Conservation (phyloP, 1,140 invertebrate genomes). For the Pseudomyrmex flavicornis region DNA sequence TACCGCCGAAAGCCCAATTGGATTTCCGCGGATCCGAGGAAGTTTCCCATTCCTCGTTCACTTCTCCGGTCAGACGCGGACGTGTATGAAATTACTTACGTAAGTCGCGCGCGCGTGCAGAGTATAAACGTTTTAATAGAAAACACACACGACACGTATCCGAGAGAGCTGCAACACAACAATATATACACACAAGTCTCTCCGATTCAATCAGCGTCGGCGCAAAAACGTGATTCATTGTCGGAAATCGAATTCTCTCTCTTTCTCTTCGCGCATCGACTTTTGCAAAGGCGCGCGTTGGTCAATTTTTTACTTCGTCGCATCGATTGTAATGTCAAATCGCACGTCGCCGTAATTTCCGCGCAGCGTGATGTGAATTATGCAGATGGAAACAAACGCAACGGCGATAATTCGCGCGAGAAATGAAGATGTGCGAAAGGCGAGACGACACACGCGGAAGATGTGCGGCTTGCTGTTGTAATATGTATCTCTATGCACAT, state of each 20-base stretch:
- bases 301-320: not conserved
- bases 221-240: slow-evolving; percentile 23
- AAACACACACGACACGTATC: not conserved
- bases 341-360: slow-evolving; percentile 37
- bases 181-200: not conserved
- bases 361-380: slow-evolving; percentile 44
- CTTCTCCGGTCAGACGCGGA: not conserved
- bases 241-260: not conserved
- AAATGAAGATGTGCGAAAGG: slow-evolving; percentile 32
- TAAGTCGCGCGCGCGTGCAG: not conserved
- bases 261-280: too few relatives aligned
- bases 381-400: slow-evolving; percentile 12
- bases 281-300: slow-evolving; percentile 11
- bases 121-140: not conserved
- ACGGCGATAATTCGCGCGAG: not conserved
- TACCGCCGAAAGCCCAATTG: not conserved
- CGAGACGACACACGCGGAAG: not conserved
- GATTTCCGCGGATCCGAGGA: not conserved
- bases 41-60: not conserved
- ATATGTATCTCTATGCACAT: not conserved
- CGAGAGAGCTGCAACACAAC: too few relatives aligned
- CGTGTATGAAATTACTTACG: not conserved
- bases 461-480: too few relatives aligned
- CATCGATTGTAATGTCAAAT: slow-evolving; percentile 44
- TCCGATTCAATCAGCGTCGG: slow-evolving; percentile 25